Conservation (phyloP, 2,113 vertebrate species). For the Mastomys natalensis region DNA sequence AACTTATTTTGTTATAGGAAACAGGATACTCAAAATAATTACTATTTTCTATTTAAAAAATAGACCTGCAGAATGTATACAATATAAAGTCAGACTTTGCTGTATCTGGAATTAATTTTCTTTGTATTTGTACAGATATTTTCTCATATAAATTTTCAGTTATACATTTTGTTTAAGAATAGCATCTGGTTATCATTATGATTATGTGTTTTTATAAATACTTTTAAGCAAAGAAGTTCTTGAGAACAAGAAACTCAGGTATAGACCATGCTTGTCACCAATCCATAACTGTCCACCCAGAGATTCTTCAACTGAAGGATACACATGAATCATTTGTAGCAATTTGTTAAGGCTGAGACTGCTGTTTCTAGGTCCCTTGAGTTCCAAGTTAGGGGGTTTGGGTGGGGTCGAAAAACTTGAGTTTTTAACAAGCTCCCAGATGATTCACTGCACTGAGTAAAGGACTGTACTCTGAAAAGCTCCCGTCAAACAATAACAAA, state of each 20-base stretch:
- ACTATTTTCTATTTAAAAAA: slow-evolving; percentile 37
- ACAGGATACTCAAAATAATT: neutral
- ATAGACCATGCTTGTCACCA: neutral
- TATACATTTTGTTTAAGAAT: slow-evolving; percentile 36
- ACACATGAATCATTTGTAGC: neutral
- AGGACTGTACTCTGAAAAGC: neutral
- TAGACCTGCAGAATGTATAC: neutral
- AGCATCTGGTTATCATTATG: neutral
- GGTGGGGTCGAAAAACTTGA: neutral
- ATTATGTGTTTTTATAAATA: neutral
- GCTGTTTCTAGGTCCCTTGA: neutral
- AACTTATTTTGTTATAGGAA: neutral
- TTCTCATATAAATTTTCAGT: neutral
- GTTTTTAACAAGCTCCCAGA: neutral
- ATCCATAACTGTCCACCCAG: neutral
- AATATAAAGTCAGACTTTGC: neutral
- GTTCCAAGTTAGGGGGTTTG: neutral
- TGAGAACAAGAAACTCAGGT: neutral
- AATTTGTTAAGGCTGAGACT: neutral
- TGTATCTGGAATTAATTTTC: neutral
- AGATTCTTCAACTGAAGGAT: neutral
- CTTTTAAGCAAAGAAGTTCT: neutral
- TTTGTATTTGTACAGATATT: slow-evolving; percentile 15
- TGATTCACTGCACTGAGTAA: neutral
- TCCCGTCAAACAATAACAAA: neutral